phyloP scores from a whole-genome alignment of 2,888 invertebrate genomes.

The Caenorhabditis plicata region DNA sequence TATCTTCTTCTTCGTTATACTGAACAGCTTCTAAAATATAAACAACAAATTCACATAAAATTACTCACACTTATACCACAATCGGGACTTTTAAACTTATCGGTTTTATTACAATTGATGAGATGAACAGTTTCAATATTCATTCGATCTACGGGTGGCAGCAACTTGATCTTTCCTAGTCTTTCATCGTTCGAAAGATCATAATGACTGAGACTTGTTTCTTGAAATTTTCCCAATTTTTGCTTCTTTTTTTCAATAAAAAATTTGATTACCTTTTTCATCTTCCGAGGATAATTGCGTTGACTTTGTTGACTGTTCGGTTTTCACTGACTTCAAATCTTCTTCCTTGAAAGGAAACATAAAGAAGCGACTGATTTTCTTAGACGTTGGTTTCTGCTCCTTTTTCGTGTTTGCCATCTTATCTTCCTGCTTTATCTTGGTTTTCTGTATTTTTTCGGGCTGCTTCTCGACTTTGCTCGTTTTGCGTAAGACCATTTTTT shows the following conservation, averaged over 20 bases:
- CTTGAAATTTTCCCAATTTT: too few species aligned
- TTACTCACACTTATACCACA: not conserved
- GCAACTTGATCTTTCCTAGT: not conserved
- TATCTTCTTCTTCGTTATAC: slow-evolving; percentile 26
- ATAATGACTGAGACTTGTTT: not conserved
- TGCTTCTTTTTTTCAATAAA: not conserved
- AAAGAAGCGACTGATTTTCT: not conserved
- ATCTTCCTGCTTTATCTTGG: slow-evolving; percentile 3
- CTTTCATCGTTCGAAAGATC: not conserved
- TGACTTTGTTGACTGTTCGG: slow-evolving; percentile 9
- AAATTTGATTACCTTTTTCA: not conserved
- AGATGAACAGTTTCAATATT: not conserved
- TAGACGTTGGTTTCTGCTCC: not conserved
- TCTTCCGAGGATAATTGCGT: slow-evolving; percentile 6
- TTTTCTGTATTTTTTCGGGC: too few species aligned
- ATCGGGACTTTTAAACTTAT: not conserved
- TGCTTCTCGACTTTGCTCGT: too few species aligned
- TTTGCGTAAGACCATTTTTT: too few species aligned
- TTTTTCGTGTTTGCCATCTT: slow-evolving; percentile 9
- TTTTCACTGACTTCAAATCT: slow-evolving; percentile 6
- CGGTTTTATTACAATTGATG: not conserved
- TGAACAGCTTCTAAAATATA: slow-evolving; percentile 1
- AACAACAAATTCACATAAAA: not conserved
- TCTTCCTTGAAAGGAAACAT: slow-evolving; percentile 4
- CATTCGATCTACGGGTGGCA: not conserved